Evolutionary conservation across 2,888 invertebrate genomes (phyloP), one percentile per base, ranked within the genome.

Genomic region (Cremastinae sp.): DNA sequence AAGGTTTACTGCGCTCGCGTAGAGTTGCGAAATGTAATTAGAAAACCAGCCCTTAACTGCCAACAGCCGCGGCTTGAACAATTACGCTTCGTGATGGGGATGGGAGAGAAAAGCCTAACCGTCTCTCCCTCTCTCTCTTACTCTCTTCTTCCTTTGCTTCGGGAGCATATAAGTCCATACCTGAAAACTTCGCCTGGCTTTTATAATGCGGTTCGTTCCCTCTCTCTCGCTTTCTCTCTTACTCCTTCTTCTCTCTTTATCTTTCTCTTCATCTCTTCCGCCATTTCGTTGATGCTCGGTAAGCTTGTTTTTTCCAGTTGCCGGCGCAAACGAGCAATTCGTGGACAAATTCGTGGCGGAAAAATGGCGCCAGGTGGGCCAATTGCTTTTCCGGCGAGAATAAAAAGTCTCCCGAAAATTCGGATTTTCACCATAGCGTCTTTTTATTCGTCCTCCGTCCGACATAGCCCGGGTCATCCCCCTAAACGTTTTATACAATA

Each of bases 371-470:
- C n/a, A 18, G 16, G 18, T 22, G 43, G 45, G 28, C 14, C 12
- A 20, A 5, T 14, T 28, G 8, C 7, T 54, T 34, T 36, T 54
- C 34, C 36, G 14, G 8, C 8, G n/a, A 9, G 47, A 79, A 83
- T 70, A 74, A 84, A 85, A 84, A 82, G 79, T 84, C 82, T 76
- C 83, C 83, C 82, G 82, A 85, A 86, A 85, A 86, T 86, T 83
- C 82, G 84, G 86, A 85, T 87, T 86, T 86, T 86, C 83, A 81
- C 59, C 69, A 51, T 68, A 68, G 43, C 43, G 54, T 54, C 47
- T 66, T 61, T 28, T 74, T 64, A 38, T 62, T 20, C 47, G 9
- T 12, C 41, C 18, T 61, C 7, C 28, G 5, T 28, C 28, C 28
- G 28, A 3, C 28, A 28, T 28, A 28, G 2, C 28, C n/a, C n/a